Conservation (phyloP, 2,888 invertebrate species). For the Scrobipalpa costella region DNA sequence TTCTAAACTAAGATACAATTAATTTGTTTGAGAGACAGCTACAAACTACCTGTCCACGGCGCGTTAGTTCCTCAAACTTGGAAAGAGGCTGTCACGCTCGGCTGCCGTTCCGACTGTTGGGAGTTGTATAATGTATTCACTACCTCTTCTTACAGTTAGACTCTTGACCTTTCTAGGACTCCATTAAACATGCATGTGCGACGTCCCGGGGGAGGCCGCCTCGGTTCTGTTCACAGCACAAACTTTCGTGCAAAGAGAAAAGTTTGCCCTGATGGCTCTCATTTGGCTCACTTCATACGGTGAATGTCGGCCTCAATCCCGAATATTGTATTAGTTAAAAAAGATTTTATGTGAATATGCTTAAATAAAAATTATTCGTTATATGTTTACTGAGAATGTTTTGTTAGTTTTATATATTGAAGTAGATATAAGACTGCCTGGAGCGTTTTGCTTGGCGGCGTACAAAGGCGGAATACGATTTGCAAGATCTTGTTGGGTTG, state of each 20-base stretch:
- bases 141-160: constrained; percentile 64
- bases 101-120: constrained; percentile 54
- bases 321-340: constrained; percentile 48
- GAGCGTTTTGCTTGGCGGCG: too few species aligned
- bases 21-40: constrained; percentile 77
- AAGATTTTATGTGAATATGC: constrained; percentile 42
- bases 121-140: constrained; percentile 75
- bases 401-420: neutral
- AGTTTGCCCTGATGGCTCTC: constrained; percentile 66
- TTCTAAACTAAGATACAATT: constrained; percentile 75
- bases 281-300: constrained; percentile 61
- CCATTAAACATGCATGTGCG: constrained; percentile 77
- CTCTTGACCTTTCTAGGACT: constrained; percentile 77
- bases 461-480: too few species aligned
- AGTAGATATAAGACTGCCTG: neutral
- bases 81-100: constrained; percentile 66
- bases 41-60: constrained; percentile 73
- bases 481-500: too few species aligned
- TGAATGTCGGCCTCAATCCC: constrained; percentile 50
- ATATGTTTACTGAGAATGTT: neutral
- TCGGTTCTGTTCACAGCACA: constrained; percentile 69
- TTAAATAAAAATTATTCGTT: constrained; percentile 29
- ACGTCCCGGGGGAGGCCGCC: constrained; percentile 63
- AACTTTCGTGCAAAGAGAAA: constrained; percentile 74
- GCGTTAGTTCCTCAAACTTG: constrained; percentile 64